These are phyloP conservation scores for Eilema depressum DNA, from an alignment of 2,888 invertebrate genomes.

Conservation along the genomic window DNA sequence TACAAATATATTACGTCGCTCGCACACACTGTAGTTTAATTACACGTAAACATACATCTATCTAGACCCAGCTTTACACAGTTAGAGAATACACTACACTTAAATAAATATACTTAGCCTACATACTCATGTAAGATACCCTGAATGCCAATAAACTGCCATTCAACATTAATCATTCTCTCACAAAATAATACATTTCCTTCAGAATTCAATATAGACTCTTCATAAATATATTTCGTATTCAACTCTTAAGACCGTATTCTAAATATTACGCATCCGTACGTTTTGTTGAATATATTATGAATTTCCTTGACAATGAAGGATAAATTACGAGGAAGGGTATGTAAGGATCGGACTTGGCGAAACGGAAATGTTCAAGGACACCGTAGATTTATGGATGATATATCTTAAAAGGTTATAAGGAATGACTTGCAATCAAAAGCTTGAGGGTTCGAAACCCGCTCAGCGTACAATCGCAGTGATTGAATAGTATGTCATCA, in stretches of 20 bases:
- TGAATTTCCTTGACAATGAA: not conserved
- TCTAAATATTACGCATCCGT: not conserved
- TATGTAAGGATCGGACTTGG: not conserved
- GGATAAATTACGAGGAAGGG: not conserved
- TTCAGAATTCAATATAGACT: conserved; percentile 32
- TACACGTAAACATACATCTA: not conserved
- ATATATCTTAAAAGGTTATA: not conserved
- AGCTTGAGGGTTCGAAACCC: not conserved
- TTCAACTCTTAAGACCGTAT: conserved; percentile 25
- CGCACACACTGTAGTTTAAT: too few relatives aligned
- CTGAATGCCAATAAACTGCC: not conserved
- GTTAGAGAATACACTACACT: not conserved
- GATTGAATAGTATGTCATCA: too few relatives aligned
- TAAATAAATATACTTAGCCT: not conserved
- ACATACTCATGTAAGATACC: not conserved
- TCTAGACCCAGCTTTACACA: not conserved
- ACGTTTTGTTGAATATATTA: conserved; percentile 8
- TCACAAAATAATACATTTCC: conserved; percentile 19
- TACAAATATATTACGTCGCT: too few relatives aligned
- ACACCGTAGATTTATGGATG: not conserved
- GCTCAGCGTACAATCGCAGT: too few relatives aligned
- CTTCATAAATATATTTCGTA: conserved; percentile 28
- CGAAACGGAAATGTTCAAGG: not conserved
- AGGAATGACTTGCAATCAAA: not conserved
- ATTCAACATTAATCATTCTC: conserved; percentile 38